Conservation (phyloP, 2,113 vertebrate genomes). For the Pelecanus crispus region DNA sequence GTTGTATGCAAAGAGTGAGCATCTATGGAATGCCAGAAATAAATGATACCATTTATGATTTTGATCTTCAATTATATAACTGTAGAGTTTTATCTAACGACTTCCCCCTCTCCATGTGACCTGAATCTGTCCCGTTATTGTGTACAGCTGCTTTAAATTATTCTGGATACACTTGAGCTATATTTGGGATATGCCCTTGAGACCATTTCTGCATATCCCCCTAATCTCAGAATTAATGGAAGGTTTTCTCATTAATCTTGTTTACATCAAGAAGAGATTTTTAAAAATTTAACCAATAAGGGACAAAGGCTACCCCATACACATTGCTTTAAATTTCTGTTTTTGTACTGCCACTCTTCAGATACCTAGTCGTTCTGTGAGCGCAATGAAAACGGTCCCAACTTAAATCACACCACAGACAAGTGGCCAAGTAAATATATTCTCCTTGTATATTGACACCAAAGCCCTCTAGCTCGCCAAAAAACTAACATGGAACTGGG, state of each 20-base stretch:
- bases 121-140: not conserved
- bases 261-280: not conserved
- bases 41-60: not conserved
- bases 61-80: not conserved
- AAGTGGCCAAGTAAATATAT: not conserved
- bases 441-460: not conserved
- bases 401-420: too few relatives aligned
- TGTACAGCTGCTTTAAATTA: constrained; percentile 1
- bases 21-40: not conserved
- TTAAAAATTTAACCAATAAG: not conserved
- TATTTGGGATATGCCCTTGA: not conserved
- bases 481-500: not conserved
- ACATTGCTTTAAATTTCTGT: rapidly evolving
- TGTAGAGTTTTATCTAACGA: not conserved
- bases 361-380: too few relatives aligned
- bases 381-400: not conserved
- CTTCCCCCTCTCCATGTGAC: not conserved
- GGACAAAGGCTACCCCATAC: not conserved
- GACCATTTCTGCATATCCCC: not conserved
- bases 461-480: not conserved
- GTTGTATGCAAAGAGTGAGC: not conserved
- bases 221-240: not conserved
- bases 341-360: not conserved
- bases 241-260: not conserved
- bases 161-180: not conserved